Percentiles rank a stretch among this genome's conserved stretches.
Evolutionary conservation across 2,113 vertebrate species (phyloP).

Genomic region (Centropus bengalensis): DNA sequence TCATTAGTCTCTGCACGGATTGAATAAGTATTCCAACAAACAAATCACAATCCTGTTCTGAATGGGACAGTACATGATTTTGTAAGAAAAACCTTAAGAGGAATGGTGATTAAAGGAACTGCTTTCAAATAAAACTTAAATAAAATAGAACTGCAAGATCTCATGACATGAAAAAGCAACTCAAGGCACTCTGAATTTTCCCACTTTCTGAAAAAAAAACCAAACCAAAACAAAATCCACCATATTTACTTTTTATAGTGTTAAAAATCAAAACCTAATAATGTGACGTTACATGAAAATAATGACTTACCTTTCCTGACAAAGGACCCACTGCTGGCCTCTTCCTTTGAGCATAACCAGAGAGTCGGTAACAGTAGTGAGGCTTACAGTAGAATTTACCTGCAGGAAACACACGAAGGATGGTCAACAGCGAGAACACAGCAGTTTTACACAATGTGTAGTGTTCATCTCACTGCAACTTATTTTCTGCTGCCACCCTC

Average conservation of each 20-base stretch:
- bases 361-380: conserved; percentile 95
- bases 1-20: neutral
- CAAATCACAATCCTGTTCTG: neutral
- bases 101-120: neutral
- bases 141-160: neutral
- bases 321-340: conserved; percentile 84
- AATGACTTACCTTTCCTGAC: conserved; percentile 82
- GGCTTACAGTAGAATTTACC: conserved; percentile 99
- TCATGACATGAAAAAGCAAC: neutral
- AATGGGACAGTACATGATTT: neutral
- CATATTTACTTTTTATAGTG: neutral
- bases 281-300: neutral
- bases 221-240: too few species aligned
- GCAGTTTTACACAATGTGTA: neutral
- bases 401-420: conserved; percentile 63
- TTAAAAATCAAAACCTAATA: neutral
- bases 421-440: neutral
- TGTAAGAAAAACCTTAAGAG: neutral
- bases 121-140: neutral
- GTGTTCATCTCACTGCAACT: neutral
- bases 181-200: neutral
- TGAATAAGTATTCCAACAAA: neutral
- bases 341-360: conserved; percentile 93
- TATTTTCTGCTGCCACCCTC: neutral
- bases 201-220: neutral